These are phyloP conservation scores for Toxonevra muliebris DNA, from an alignment of 2,888 invertebrate genomes.

Conservation along the genomic window DNA sequence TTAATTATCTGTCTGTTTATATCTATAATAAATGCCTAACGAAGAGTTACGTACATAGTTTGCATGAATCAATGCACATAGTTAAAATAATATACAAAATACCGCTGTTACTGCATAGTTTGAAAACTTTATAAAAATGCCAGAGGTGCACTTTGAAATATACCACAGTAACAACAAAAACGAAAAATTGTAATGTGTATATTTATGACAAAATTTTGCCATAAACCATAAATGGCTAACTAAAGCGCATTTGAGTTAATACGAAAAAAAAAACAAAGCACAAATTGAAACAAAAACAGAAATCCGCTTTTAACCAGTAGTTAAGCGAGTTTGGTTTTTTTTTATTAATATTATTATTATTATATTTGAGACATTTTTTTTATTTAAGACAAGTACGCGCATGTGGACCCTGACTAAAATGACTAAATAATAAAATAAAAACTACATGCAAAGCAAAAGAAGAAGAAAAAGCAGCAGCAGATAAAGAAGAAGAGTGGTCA, in stretches of 20 bases:
- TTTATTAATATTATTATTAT: too few relatives aligned
- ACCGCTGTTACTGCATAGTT: not conserved
- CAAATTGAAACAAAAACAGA: not conserved
- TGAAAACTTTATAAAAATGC: conserved; percentile 5
- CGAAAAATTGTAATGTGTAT: not conserved
- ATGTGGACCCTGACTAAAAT: too few relatives aligned
- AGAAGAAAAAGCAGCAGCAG: too few relatives aligned
- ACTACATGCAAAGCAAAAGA: too few relatives aligned
- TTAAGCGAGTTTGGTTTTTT: conserved; percentile 12
- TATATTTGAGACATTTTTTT: too few relatives aligned
- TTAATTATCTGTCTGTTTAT: too few relatives aligned
- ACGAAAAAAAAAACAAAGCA: not conserved
- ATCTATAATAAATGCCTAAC: too few relatives aligned
- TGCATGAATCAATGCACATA: not conserved
- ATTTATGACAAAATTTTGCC: conserved; percentile 21
- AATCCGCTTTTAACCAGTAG: not conserved
- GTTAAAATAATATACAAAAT: not conserved
- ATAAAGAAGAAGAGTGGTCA: too few relatives aligned
- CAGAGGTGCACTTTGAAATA: conserved; percentile 12
- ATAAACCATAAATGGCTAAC: conserved; percentile 17
- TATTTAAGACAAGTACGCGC: too few relatives aligned
- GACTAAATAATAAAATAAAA: too few relatives aligned
- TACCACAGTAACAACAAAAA: too few relatives aligned
- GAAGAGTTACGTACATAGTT: too few relatives aligned
- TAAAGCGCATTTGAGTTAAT: not conserved